These are phyloP conservation scores for Oreochromis tanganicae DNA, from an alignment of 2,113 vertebrate species.

Conservation along the genomic window DNA sequence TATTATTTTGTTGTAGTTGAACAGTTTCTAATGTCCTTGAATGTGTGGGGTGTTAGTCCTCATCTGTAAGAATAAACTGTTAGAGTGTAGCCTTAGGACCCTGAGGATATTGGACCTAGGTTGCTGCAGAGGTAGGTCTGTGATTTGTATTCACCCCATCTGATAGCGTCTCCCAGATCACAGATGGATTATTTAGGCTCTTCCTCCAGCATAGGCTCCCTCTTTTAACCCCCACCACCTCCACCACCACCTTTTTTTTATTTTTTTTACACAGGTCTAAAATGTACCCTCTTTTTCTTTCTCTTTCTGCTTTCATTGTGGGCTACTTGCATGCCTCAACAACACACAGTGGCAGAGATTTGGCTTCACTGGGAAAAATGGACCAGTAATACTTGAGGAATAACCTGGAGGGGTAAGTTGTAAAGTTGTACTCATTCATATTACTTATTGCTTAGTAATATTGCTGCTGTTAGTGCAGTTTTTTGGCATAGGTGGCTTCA, in stretches of 20 bases:
- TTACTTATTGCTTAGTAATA: background rate
- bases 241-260: background rate
- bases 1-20: background rate
- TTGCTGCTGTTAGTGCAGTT: background rate
- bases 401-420: constrained; percentile 57
- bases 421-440: constrained; percentile 34
- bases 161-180: constrained; percentile 66
- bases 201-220: constrained; percentile 39
- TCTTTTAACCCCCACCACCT: constrained; percentile 23
- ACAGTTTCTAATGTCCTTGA: background rate
- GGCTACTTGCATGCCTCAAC: constrained; percentile 5
- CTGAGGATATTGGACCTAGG: constrained; percentile 65
- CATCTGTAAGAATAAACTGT: constrained; percentile 25
- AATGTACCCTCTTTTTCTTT: background rate
- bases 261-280: constrained; percentile 14
- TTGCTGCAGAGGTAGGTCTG: constrained; percentile 69
- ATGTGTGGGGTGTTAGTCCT: background rate
- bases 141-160: constrained; percentile 71
- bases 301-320: constrained; percentile 27
- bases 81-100: constrained; percentile 71
- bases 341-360: constrained; percentile 12
- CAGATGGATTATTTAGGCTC: constrained; percentile 70
- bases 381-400: constrained; percentile 26
- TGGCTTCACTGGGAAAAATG: constrained; percentile 21
- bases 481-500: background rate